These are phyloP conservation scores for Malurus melanocephalus DNA, from an alignment of 2,113 vertebrate genomes.

Conservation along the genomic window DNA sequence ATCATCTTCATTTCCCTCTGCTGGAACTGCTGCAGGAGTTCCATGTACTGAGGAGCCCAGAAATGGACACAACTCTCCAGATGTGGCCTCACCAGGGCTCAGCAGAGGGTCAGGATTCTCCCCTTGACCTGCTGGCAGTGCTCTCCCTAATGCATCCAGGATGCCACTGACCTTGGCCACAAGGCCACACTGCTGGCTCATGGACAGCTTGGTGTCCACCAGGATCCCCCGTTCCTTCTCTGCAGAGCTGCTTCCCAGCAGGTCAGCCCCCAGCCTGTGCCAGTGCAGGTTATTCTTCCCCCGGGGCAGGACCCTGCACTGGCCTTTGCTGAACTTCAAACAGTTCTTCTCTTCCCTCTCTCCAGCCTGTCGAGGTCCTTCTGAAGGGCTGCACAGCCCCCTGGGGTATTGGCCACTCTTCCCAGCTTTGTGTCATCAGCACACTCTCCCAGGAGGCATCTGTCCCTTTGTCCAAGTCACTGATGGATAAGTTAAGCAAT, in stretches of 20 bases:
- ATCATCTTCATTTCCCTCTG: not conserved
- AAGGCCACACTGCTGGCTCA: not conserved
- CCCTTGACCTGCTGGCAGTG: not conserved
- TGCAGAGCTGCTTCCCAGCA: not conserved
- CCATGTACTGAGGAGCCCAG: not conserved
- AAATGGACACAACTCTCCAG: not conserved
- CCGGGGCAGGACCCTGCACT: not conserved
- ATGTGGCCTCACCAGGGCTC: not conserved
- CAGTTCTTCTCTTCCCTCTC: not conserved
- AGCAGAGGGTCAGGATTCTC: rapidly evolving
- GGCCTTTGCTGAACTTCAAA: not conserved
- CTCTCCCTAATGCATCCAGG: not conserved
- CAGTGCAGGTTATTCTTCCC: not conserved
- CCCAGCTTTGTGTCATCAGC: not conserved
- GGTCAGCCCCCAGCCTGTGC: not conserved
- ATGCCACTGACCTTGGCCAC: no score
- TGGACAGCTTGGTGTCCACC: not conserved
- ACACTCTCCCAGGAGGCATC: not conserved
- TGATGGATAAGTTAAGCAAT: not conserved
- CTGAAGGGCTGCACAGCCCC: not conserved
- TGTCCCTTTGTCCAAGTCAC: not conserved
- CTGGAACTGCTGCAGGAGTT: not conserved
- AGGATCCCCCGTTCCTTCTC: not conserved
- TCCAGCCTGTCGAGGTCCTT: not conserved
- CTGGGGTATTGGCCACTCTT: rapidly evolving